Conservation (phyloP, 1,140 invertebrate genomes). For the Pogonognathellus flavescens region DNA sequence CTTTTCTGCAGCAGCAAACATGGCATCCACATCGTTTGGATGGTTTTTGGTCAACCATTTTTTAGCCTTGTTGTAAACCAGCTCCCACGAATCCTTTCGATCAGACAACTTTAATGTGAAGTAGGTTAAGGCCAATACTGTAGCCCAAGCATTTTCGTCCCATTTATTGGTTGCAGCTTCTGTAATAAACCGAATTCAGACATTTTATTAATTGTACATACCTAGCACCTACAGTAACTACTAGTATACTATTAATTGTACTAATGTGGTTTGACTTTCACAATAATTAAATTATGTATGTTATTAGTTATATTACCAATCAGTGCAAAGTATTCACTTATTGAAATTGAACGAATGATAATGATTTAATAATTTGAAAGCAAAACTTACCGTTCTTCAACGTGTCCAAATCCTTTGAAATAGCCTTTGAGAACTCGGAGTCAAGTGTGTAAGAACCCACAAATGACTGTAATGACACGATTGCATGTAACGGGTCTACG, state of each 20-base stretch:
- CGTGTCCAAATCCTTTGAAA: slow-evolving; percentile 52
- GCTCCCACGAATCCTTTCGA: slow-evolving; percentile 64
- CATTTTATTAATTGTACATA: no score
- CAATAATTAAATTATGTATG: background rate
- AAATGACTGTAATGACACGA: slow-evolving; percentile 64
- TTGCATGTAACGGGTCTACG: slow-evolving; percentile 44
- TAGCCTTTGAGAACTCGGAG: slow-evolving; percentile 25
- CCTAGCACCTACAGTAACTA: no score
- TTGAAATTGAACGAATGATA: background rate
- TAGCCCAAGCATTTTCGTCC: slow-evolving; percentile 55
- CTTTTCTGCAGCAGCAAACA: slow-evolving; percentile 34
- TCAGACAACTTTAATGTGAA: slow-evolving; percentile 54
- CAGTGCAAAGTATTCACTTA: background rate
- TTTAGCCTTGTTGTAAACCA: slow-evolving; percentile 60
- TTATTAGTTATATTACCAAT: no score
- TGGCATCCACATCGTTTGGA: background rate
- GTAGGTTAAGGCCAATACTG: slow-evolving; percentile 58
- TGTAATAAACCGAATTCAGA: slow-evolving; percentile 49
- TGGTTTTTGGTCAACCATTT: slow-evolving; percentile 61
- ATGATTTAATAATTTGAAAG: background rate
- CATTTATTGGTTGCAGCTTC: slow-evolving; percentile 51
- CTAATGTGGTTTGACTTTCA: no score
- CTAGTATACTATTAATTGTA: no score
- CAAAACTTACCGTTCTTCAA: slow-evolving; percentile 56
- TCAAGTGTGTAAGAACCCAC: slow-evolving; percentile 62